Percentiles rank a stretch among this genome's conserved stretches.
These are phyloP conservation scores for Apostichopus parvimensis DNA, from an alignment of 35 echinoderm and acorn worm genomes.

Conservation along the genomic window DNA sequence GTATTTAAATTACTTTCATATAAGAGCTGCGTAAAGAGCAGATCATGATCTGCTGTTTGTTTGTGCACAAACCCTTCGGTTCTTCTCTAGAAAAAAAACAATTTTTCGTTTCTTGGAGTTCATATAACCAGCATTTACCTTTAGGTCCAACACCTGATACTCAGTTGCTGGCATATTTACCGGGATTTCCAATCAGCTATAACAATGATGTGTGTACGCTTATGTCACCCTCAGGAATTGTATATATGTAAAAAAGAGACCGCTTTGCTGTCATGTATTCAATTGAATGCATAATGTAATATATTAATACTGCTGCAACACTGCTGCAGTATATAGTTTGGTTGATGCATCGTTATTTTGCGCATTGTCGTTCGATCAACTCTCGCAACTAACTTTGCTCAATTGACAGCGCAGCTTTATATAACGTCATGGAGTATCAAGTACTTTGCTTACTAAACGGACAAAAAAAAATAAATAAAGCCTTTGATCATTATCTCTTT, in stretches of 20 bases:
- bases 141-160: neutral
- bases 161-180: neutral
- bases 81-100: too few relatives aligned
- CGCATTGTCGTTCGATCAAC: too few relatives aligned
- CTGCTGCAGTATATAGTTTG: too few relatives aligned
- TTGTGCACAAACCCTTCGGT: neutral
- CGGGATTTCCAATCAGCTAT: neutral
- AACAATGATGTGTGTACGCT: neutral
- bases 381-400: neutral
- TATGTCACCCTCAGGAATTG: neutral
- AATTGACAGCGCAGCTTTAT: neutral
- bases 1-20: neutral
- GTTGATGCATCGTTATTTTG: too few relatives aligned
- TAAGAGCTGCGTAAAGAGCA: too few relatives aligned
- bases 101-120: neutral
- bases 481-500: slow-evolving; percentile 2
- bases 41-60: neutral
- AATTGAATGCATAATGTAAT: too few relatives aligned
- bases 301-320: too few relatives aligned
- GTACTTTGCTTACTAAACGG: too few relatives aligned
- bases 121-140: neutral
- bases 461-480: neutral
- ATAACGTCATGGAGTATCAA: too few relatives aligned
- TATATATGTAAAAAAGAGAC: too few relatives aligned
- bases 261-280: too few relatives aligned